Evolutionary conservation across 2,888 invertebrate genomes (phyloP), one percentile per base, ranked within the genome.

Genomic region (Liodrosophila aerea): DNA sequence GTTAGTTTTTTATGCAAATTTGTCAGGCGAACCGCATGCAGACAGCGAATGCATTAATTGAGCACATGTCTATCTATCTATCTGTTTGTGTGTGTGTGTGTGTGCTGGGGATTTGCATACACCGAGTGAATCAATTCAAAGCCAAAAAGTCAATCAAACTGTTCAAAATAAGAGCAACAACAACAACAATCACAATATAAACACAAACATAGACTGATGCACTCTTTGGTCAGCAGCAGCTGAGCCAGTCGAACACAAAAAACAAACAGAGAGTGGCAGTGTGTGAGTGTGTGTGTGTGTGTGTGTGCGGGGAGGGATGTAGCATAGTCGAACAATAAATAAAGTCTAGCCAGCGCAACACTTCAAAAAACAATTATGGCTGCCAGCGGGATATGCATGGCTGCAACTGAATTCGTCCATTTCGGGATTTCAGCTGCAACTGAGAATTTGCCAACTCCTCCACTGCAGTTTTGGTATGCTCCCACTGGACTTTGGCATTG

Each of bases 141-240:
- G 84, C 84, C 67, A 71, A 83, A 85, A 85, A 80, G 84, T 80
- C 86, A 68, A 80, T 80, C 77, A 84, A 84, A 73, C 62, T 60
- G 65, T 62, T 43, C 54, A 22, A 70, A 73, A 76, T 51, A 62
- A 64, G 67, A 59, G 61, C 69, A 61, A 57, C 59, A 29, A 59
- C n/a, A n/a, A n/a, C n/a, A n/a, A n/a, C n/a, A n/a, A n/a, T n/a
- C n/a, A n/a, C n/a, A n/a, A n/a, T n/a, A n/a, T 46, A 11, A 40
- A 50, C 46, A 34, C 58, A 61, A 18, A 49, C 47, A 30, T 33
- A 22, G 9, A 37, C n/a, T 16, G 34, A 36, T 36, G 49, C 18
- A 56, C 52, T 27, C 7, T 7, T 1, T 2, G 5, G 16, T 2
- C 41, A 15, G 34, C 7, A 30, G n/a, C 22, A 7, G 7, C n/a